Evolutionary conservation across 1,140 invertebrate species (phyloP).

Genomic region (Eupeodes corollae): DNA sequence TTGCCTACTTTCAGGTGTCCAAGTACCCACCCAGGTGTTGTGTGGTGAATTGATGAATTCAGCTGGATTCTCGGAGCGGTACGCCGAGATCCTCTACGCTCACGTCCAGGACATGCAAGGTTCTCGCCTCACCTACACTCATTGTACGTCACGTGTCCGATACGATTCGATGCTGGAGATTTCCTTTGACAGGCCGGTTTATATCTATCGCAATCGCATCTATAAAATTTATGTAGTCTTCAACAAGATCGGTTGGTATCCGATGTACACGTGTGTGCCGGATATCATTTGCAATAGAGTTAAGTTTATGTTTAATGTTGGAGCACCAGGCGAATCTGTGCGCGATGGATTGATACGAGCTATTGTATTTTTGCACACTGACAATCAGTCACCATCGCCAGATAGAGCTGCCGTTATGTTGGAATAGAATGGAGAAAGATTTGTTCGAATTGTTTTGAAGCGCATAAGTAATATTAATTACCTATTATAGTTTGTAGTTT

Average conservation of each 20-base stretch:
- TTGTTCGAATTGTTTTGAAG: too few relatives aligned
- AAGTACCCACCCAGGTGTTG: conserved; percentile 50
- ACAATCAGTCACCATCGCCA: background rate
- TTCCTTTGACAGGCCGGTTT: conserved; percentile 63
- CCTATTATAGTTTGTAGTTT: too few relatives aligned
- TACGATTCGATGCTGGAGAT: conserved; percentile 60
- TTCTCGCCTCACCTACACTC: conserved; percentile 63
- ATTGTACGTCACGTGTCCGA: conserved; percentile 59
- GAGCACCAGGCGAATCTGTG: conserved; percentile 50
- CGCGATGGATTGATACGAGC: conserved; percentile 63
- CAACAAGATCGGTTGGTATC: conserved; percentile 68
- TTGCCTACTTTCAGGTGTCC: conserved; percentile 40
- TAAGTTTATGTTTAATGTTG: conserved; percentile 60
- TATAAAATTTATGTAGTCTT: conserved; percentile 71
- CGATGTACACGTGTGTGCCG: conserved; percentile 53
- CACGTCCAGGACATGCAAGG: conserved; percentile 65
- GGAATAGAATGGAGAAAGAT: too few relatives aligned
- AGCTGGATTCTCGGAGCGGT: conserved; percentile 37
- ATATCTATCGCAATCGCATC: conserved; percentile 60
- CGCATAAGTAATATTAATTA: too few relatives aligned
- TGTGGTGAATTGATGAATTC: conserved; percentile 40
- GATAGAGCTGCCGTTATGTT: too few relatives aligned
- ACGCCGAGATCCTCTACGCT: conserved; percentile 67
- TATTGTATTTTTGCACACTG: conserved; percentile 53
- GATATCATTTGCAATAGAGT: conserved; percentile 51